Percentiles rank a stretch among this genome's conserved stretches.
These are phyloP conservation scores for Hetaerina titia DNA, from an alignment of 2,888 invertebrate genomes.

Conservation along the genomic window DNA sequence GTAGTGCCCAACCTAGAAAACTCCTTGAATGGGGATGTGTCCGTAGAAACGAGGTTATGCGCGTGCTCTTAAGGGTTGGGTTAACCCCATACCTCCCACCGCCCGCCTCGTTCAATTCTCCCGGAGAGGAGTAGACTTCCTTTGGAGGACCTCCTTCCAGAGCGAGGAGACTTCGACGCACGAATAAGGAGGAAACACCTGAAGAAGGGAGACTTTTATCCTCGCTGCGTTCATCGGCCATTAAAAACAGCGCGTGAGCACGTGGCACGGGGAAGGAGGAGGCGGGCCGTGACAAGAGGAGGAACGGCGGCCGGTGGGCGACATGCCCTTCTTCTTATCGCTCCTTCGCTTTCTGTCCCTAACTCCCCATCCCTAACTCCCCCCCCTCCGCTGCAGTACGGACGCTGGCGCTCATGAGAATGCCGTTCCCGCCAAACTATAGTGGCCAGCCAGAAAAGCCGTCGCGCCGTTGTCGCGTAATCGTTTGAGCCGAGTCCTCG, in stretches of 20 bases:
- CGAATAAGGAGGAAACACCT: constrained; percentile 52
- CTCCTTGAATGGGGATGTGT: not conserved
- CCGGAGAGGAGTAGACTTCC: not conserved
- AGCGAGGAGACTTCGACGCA: constrained; percentile 42
- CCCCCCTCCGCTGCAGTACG: not conserved
- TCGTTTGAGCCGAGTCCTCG: too few species aligned
- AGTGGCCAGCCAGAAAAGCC: not conserved
- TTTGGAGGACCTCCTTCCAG: not conserved
- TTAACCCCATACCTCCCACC: not conserved
- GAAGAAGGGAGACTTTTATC: not conserved
- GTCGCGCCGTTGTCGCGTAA: too few species aligned
- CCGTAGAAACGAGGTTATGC: not conserved
- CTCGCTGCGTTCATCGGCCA: not conserved
- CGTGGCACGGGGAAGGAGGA: constrained; percentile 29
- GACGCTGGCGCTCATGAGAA: constrained; percentile 10
- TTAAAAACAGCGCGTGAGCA: constrained; percentile 23
- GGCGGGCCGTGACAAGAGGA: constrained; percentile 2
- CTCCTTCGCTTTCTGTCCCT: not conserved
- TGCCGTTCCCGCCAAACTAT: not conserved
- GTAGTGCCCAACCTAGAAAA: not conserved
- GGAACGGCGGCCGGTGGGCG: not conserved
- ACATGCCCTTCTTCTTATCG: constrained; percentile 37
- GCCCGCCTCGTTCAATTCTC: not conserved
- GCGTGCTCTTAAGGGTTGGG: not conserved
- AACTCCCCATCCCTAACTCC: not conserved